phyloP scores from a whole-genome alignment of 1,140 invertebrate species.

The Harpegnathos saltator region DNA sequence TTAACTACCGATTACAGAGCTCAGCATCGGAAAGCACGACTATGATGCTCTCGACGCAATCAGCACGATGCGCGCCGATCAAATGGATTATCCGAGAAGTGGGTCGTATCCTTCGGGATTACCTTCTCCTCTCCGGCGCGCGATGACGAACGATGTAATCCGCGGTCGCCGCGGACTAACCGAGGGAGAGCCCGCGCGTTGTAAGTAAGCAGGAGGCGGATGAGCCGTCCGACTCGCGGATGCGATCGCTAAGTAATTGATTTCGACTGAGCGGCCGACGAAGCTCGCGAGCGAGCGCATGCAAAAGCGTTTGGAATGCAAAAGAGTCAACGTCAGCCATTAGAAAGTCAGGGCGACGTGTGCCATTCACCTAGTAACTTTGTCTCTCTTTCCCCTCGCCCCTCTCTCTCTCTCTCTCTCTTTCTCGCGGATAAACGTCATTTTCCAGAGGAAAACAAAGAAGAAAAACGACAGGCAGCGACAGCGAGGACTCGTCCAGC shows the following conservation, averaged over 20 bases:
- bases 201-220: conserved; percentile 14
- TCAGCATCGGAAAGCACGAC: conserved; percentile 13
- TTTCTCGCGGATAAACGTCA: not conserved
- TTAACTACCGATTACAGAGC: conserved; percentile 8
- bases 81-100: conserved; percentile 40
- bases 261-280: not conserved
- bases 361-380: not conserved
- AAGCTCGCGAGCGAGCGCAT: no score
- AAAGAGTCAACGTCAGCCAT: not conserved
- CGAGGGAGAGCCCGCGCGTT: not conserved
- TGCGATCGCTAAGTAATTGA: conserved; percentile 26
- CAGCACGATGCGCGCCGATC: conserved; percentile 35
- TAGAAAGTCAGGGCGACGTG: not conserved
- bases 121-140: not conserved
- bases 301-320: not conserved
- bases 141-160: conserved; percentile 15
- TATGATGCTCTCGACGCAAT: conserved; percentile 5
- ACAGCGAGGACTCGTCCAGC: not conserved
- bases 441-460: not conserved
- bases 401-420: not conserved
- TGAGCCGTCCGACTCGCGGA: not conserved
- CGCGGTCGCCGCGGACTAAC: conserved; percentile 8
- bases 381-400: not conserved
- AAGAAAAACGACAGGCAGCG: not conserved
- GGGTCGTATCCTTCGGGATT: conserved; percentile 47